These are phyloP conservation scores for Drosophila sturtevanti DNA, from an alignment of 1,140 invertebrate genomes.

Conservation along the genomic window DNA sequence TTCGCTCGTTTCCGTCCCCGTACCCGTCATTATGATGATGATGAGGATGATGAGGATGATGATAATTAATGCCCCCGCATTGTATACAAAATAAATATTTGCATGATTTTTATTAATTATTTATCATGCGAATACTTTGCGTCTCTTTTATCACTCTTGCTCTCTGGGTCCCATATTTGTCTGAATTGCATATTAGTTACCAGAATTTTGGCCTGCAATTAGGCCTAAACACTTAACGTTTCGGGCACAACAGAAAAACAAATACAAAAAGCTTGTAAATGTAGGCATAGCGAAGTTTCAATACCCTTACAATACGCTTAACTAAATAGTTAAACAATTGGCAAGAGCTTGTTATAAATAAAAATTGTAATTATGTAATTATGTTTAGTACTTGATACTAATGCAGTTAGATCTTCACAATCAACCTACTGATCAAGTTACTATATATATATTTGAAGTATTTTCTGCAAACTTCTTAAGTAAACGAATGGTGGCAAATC, in stretches of 20 bases:
- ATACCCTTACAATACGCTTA: conserved; percentile 8
- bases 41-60: conserved; percentile 30
- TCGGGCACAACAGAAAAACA: background rate
- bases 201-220: conserved; percentile 39
- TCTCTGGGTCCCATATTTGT: background rate
- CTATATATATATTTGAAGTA: no score
- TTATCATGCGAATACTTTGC: conserved; percentile 20
- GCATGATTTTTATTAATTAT: conserved; percentile 43
- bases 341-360: no score
- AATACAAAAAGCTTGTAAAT: background rate
- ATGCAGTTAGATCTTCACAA: no score
- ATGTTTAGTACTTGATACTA: no score
- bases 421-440: no score
- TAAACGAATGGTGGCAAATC: no score
- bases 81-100: conserved; percentile 46
- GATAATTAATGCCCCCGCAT: conserved; percentile 23
- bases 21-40: background rate
- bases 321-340: no score
- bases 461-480: no score
- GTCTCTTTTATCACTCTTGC: background rate
- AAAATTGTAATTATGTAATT: no score
- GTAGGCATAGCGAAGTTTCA: background rate
- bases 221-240: conserved; percentile 9
- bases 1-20: background rate
- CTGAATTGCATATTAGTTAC: conserved; percentile 22